These are phyloP conservation scores for Phaenicophaeus curvirostris DNA, from an alignment of 2,797 vertebrate genomes.

Conservation along the genomic window DNA sequence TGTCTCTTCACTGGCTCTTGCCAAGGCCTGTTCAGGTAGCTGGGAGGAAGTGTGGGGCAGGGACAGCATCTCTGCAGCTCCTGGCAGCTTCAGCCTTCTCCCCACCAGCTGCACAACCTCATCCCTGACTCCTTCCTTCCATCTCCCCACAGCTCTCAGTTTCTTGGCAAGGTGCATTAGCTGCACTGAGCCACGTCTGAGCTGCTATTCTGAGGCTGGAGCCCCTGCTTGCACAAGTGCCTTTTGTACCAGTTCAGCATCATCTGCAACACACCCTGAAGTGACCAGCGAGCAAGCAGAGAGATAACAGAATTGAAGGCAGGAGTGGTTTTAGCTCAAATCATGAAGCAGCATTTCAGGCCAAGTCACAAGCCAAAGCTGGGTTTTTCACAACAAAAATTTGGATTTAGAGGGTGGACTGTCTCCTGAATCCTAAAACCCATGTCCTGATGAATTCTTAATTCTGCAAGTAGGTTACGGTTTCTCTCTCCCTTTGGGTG, in stretches of 20 bases:
- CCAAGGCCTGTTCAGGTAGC: background rate
- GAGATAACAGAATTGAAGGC: background rate
- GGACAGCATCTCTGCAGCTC: background rate
- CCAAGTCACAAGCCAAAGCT: background rate
- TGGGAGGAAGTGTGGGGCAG: background rate
- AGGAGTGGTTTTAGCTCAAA: background rate
- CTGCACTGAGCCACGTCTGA: background rate
- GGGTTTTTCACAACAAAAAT: background rate
- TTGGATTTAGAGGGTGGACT: background rate
- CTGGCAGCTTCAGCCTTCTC: background rate
- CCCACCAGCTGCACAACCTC: no score
- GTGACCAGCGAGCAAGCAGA: background rate
- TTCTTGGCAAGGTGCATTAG: background rate
- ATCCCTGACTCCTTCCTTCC: background rate
- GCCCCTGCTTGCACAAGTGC: background rate
- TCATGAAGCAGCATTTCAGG: background rate
- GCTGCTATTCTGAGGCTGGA: background rate
- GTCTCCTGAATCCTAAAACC: constrained; percentile 1
- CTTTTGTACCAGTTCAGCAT: background rate
- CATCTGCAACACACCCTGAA: background rate
- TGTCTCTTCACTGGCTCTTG: background rate
- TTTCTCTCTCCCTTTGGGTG: background rate
- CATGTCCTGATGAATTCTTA: background rate
- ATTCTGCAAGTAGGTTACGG: constrained; percentile 5
- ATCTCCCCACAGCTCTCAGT: background rate